Evolutionary conservation across 2,113 vertebrate genomes (phyloP), one percentile per base, ranked within the genome.

Genomic region (Meriones unguiculatus): DNA sequence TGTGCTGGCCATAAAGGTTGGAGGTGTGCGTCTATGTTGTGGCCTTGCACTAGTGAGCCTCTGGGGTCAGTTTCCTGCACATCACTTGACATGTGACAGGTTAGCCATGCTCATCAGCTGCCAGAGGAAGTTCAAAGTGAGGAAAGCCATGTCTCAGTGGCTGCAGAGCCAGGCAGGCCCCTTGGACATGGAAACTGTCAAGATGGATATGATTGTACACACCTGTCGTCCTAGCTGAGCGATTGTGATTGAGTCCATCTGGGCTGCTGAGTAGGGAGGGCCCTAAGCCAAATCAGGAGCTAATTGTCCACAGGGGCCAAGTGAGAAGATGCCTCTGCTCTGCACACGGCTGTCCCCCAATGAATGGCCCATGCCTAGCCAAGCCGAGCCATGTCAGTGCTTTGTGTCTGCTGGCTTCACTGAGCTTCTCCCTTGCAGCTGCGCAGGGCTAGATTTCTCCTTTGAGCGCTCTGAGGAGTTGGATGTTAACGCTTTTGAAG

Each of bases 391-490:
- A 22, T 73, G 69, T 35, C n/a, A 18, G 52, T 35, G 52, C 69
- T 54, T 17, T 9, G 1, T 85, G 72, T 54, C 0, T 93, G 46
- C 97, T 97, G 38, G 98, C 97, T 97, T 97, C 92, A 98, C 97
- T 93, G 97, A 91, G 98, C 0, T 98, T 97, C 98, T 98, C 98
- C 97, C 98, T 99, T 99, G 98, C 99, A 99, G 99, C 99, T 98
- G 98, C 98, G 99, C 99, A 99, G 96, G 99, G 99, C 99, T 99
- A 99, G 99, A 99, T 99, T 99, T 99, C 99, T 99, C 99, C 99
- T 99, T 99, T 99, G 99, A 99, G 99, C 99, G 99, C 98, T 99
- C 99, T 99, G 99, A 99, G 98, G 99, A 99, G 98, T 99, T 99
- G 99, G 98, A 99, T 99, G 98, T 99, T 99, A 99, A 99, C 99